Base-by-base conservation (phyloP, 2,888 invertebrate species). In the Slavum lentiscoides region DNA sequence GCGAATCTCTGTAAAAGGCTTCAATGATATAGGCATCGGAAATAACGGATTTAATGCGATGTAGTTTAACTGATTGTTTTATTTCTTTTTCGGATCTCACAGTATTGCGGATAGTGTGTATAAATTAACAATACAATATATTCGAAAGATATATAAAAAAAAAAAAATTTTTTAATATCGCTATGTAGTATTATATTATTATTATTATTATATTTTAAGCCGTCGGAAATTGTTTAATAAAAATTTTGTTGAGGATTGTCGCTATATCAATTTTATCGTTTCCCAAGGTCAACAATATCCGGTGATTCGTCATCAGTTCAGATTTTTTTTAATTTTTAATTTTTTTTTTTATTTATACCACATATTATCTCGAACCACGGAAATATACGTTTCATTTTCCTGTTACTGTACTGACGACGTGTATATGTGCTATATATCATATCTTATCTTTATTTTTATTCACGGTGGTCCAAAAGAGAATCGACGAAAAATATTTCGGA, bases 371-470 rank as follows among this genome's bases (percentile, higher is more conserved):
- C 53, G 0, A 9, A 21, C 53, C 21, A 37, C 64, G 74, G 64
- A 74, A 74, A 64, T n/a, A n/a, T 53, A 55, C 62, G n/a, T n/a
- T 64, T 53, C 74, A 23, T 53, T n/a, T 74, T 74, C 74, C 74
- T 74, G 74, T 74, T 55, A n/a, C n/a, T 17, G 23, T 55, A 30
- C 30, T 9, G 23, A 19, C 53, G 74, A 55, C 64, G 23, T 13
- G 59, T 9, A 59, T 39, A 21, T 19, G 4, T 3, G n/a, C 30
- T 43, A 43, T 7, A 8, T 43, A 19, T 62, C 17, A 9, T 37
- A 37, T 64, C 15, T 64, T 64, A 30, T 74, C 30, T 4, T 43
- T 74, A 9, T 17, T 53, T n/a, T 73, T 53, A 64, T 19, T 19
- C 55, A 7, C 19, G 19, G 55, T 4, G 55, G 55, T 55, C 55